phyloP scores from a whole-genome alignment of 2,797 vertebrate genomes.

The Trematomus bernacchii region DNA sequence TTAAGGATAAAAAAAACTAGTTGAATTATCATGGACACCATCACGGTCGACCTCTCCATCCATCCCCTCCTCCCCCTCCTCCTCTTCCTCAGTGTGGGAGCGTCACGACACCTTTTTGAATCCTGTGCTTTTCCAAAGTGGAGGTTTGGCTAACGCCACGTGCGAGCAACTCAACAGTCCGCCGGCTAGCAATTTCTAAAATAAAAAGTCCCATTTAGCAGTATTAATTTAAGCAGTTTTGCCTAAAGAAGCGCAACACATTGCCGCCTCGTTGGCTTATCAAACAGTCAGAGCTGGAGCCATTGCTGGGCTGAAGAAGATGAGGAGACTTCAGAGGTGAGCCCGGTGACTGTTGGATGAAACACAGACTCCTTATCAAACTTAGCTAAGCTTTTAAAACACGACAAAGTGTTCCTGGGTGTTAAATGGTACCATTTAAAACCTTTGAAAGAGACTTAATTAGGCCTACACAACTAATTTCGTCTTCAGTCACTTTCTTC shows the following conservation, averaged over 20 bases:
- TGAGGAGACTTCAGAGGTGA: slow-evolving; percentile 52
- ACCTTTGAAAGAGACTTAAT: background rate
- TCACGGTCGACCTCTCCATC: slow-evolving; percentile 71
- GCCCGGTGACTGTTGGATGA: slow-evolving; percentile 1
- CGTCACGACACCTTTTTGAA: slow-evolving; percentile 77
- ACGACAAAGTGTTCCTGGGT: background rate
- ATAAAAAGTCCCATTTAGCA: slow-evolving; percentile 6
- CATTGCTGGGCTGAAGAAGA: slow-evolving; percentile 50
- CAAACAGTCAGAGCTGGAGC: slow-evolving; percentile 38
- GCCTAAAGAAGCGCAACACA: slow-evolving; percentile 57
- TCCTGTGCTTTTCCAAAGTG: slow-evolving; percentile 48
- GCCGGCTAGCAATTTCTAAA: background rate
- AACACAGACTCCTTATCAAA: background rate
- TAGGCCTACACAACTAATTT: background rate
- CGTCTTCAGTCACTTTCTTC: background rate
- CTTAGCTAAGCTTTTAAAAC: background rate
- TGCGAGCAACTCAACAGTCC: slow-evolving; percentile 29
- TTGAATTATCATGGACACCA: slow-evolving; percentile 51
- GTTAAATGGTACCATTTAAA: too few species aligned
- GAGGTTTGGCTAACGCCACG: slow-evolving; percentile 52
- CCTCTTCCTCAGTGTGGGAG: slow-evolving; percentile 51
- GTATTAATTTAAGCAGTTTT: slow-evolving; percentile 21
- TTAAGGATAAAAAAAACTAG: slow-evolving; percentile 8
- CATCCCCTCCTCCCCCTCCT: slow-evolving; percentile 58
- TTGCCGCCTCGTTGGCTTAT: slow-evolving; percentile 33